Percentiles rank a stretch among this genome's conserved stretches.
These are phyloP conservation scores for Ophraella communa DNA, from an alignment of 2,888 invertebrate species.

Conservation along the genomic window DNA sequence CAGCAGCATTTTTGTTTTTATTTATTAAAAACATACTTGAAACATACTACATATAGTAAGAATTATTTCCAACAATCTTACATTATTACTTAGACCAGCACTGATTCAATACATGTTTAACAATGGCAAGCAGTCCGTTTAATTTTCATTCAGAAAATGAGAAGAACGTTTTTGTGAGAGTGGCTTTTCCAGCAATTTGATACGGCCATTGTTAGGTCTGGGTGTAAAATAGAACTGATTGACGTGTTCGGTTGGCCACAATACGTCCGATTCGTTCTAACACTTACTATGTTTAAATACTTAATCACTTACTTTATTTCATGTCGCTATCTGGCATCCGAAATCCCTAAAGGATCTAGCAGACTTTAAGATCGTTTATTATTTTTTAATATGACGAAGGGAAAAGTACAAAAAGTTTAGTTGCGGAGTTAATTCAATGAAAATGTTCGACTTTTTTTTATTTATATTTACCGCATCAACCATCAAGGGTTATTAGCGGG, in stretches of 20 bases:
- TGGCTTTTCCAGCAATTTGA: slow-evolving; percentile 38
- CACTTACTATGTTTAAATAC: slow-evolving; percentile 56
- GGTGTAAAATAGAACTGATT: slow-evolving; percentile 40
- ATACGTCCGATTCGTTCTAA: slow-evolving; percentile 51
- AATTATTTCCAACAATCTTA: too few species aligned
- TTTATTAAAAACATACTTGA: too few species aligned
- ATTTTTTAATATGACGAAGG: slow-evolving; percentile 7
- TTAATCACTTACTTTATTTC: slow-evolving; percentile 49
- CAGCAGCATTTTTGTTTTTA: too few species aligned
- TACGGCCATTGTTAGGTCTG: slow-evolving; percentile 48
- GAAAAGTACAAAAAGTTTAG: not conserved
- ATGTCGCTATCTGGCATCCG: not conserved
- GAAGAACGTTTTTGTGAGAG: slow-evolving; percentile 34
- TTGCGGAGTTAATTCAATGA: not conserved
- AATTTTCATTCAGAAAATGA: slow-evolving; percentile 23
- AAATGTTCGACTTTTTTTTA: not conserved
- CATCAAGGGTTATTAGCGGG: too few species aligned
- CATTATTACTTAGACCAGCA: not conserved
- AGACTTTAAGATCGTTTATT: slow-evolving; percentile 25
- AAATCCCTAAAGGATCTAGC: slow-evolving; percentile 1
- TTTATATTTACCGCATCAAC: too few species aligned
- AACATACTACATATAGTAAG: too few species aligned
- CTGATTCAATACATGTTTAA: not conserved
- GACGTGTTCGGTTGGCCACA: slow-evolving; percentile 35
- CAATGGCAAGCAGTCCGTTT: slow-evolving; percentile 19